These are phyloP conservation scores for Megaceryle maxima DNA, from an alignment of 2,113 vertebrate species.

Conservation along the genomic window DNA sequence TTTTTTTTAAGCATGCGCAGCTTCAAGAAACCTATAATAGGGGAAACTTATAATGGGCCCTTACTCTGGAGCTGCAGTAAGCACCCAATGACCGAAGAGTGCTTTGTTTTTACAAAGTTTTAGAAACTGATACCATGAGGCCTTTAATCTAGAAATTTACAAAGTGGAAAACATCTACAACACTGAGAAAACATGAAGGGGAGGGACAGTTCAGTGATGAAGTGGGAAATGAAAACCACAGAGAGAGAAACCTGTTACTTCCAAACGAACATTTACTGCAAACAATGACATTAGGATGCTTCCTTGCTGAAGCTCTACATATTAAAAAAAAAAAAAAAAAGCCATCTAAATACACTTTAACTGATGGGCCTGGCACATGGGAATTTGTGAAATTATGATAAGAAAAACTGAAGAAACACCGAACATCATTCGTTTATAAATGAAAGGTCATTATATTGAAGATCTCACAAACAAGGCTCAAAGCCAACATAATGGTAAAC, in stretches of 20 bases:
- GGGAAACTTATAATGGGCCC: accelerated
- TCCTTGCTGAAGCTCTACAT: background rate
- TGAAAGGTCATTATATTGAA: background rate
- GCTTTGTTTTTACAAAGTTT: background rate
- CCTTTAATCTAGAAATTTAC: background rate
- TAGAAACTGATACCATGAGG: background rate
- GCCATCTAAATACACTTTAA: background rate
- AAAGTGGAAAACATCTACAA: background rate
- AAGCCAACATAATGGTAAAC: background rate
- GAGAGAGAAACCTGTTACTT: background rate
- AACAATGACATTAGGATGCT: background rate
- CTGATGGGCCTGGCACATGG: background rate
- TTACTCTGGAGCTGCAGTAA: background rate
- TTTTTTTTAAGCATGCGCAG: background rate
- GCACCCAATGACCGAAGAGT: background rate
- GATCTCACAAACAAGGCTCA: background rate
- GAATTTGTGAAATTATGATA: background rate
- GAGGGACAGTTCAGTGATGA: background rate
- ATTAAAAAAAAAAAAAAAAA: background rate
- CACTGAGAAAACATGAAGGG: background rate
- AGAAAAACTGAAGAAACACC: background rate
- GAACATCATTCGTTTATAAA: background rate
- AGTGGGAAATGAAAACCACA: background rate
- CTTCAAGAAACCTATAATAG: background rate
- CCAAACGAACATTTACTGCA: background rate